phyloP scores from a whole-genome alignment of 1,140 invertebrate genomes.

The Copidosoma floridanum region DNA sequence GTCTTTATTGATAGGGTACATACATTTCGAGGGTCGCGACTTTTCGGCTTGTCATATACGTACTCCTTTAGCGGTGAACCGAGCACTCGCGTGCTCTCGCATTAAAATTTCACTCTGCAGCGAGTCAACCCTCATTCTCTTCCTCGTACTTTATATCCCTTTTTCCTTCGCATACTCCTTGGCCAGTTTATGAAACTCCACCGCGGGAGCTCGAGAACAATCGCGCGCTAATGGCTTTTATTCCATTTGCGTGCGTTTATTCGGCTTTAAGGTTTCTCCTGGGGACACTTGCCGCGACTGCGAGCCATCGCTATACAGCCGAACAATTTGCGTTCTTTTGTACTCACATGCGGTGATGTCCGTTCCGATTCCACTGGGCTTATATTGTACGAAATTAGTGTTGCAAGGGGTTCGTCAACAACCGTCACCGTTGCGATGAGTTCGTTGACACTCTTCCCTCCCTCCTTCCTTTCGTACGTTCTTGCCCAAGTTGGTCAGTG shows the following conservation, averaged over 20 bases:
- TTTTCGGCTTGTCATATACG: background rate
- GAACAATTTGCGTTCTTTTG: conserved; percentile 7
- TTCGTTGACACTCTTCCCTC: background rate
- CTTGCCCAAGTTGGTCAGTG: no score
- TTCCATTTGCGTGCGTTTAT: background rate
- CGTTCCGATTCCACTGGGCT: background rate
- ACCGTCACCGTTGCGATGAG: no score
- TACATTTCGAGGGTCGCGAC: conserved; percentile 2
- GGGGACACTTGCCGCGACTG: background rate
- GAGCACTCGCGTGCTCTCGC: background rate
- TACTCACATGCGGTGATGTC: background rate
- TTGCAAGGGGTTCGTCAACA: no score
- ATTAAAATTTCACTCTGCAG: background rate
- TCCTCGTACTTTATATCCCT: background rate
- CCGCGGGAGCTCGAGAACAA: background rate
- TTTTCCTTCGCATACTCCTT: background rate
- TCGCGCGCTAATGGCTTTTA: background rate
- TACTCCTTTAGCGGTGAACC: background rate
- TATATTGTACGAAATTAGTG: no score
- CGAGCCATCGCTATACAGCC: background rate
- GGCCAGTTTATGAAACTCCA: conserved; percentile 7
- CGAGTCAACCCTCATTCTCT: background rate
- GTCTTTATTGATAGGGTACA: no score
- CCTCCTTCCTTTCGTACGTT: background rate
- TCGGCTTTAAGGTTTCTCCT: background rate